Conservation (phyloP, 2,113 vertebrate genomes). For the Poecilia latipinna region DNA sequence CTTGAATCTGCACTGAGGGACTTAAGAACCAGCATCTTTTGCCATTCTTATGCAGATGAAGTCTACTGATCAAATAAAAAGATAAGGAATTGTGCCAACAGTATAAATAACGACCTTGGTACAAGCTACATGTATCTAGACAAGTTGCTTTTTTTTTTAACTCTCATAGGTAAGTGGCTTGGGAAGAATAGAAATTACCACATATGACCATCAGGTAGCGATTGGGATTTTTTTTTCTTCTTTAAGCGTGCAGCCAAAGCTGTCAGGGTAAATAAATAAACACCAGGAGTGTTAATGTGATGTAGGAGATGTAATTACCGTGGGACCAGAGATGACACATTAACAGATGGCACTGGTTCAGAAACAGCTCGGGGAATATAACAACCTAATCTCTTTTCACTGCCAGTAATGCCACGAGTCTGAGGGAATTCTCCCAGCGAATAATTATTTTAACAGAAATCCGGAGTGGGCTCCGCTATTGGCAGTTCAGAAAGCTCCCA, state of each 20-base stretch:
- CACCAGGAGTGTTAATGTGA: constrained; percentile 17
- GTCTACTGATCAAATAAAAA: neutral
- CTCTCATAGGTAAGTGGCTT: neutral
- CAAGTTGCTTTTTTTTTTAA: neutral
- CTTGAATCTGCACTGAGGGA: neutral
- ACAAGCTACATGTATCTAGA: neutral
- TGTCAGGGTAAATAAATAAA: constrained; percentile 22
- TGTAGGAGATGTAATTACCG: constrained; percentile 11
- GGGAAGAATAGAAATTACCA: neutral
- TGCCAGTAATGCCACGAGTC: constrained; percentile 31
- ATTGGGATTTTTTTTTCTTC: neutral
- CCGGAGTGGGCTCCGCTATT: constrained; percentile 30
- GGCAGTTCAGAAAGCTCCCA: constrained; percentile 32
- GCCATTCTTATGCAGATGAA: neutral
- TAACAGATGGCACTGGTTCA: constrained; percentile 45
- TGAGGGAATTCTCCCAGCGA: constrained; percentile 32
- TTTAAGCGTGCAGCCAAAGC: neutral
- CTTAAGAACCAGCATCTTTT: neutral
- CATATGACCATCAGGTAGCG: constrained; percentile 2
- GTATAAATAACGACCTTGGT: neutral
- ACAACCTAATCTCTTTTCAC: constrained; percentile 17
- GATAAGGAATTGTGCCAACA: neutral
- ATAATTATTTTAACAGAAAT: constrained; percentile 53
- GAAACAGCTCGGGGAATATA: constrained; percentile 37
- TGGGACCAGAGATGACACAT: constrained; percentile 29